Base-by-base conservation (phyloP, 2,113 vertebrate genomes). In the Camelus bactrianus region DNA sequence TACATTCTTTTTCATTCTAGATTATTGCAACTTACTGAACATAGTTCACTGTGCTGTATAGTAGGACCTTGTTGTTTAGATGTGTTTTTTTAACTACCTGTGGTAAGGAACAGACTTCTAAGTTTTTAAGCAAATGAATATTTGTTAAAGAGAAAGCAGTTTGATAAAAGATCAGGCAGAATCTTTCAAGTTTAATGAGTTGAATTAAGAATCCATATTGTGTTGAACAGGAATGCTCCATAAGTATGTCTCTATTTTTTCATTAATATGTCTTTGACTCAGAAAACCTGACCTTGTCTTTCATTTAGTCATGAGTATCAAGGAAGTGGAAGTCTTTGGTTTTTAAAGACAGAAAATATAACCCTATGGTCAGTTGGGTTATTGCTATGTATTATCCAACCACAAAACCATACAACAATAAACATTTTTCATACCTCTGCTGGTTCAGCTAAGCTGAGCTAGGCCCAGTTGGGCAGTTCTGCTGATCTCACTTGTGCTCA, bases 71-170 rank as follows among this genome's bases (percentile, higher is more conserved):
- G 38, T 42, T 42, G 38, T 42, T 42, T 42, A 42, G 38, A 42
- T 56, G 17, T 56, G 16, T 56, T 16, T 24, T 73, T 30, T 67
- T 80, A 88, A 64, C 65, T n/a, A 56, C 26, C 10, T 67, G 8
- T 56, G 50, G 46, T 77, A 83, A 75, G 38, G 38, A 42, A 42
- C 85, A 89, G 32, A 89, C 42, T 92, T 79, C 30, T 84, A 32
- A 77, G 11, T 92, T 89, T 92, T 94, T 94, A 77, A 95, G 30
- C 38, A 91, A 87, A 82, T 13, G 56, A 89, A 15, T 79, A 62
- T 89, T 94, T 83, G 35, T 93, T 89, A 97, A 48, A 87, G 22
- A 86, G 35, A 86, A 90, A 82, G 62, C n/a, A 73, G 30, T 77
- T 76, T 85, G 48, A 15, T 89, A 79, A 67, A 83, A 93, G 38